Evolutionary conservation across 2,888 invertebrate species (phyloP).

Genomic region (Aplocera efformata): DNA sequence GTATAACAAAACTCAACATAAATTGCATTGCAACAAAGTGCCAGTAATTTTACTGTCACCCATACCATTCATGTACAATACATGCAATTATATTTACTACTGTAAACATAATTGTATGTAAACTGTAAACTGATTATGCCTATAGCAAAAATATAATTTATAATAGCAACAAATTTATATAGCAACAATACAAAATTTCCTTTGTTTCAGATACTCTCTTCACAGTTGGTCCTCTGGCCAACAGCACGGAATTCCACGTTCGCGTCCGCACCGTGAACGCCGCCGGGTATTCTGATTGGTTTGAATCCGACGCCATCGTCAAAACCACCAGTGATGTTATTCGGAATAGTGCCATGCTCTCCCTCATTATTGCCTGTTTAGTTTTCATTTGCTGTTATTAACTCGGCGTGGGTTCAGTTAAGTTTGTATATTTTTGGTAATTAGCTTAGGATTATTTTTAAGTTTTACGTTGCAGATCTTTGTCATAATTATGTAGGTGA

Average conservation of each 20-base stretch:
- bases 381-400: constrained; percentile 33
- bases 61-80: too few species aligned
- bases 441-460: background rate
- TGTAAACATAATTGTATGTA: too few species aligned
- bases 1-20: too few species aligned
- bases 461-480: background rate
- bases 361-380: constrained; percentile 37
- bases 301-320: constrained; percentile 37
- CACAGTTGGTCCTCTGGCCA: constrained; percentile 49
- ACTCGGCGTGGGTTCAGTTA: background rate
- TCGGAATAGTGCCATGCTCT: constrained; percentile 21
- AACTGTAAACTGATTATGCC: too few species aligned
- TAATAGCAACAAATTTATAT: too few species aligned
- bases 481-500: too few species aligned
- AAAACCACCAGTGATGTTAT: constrained; percentile 38
- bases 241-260: constrained; percentile 54
- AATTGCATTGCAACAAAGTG: too few species aligned
- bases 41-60: too few species aligned
- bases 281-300: constrained; percentile 65
- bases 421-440: background rate
- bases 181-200: too few species aligned
- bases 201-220: constrained; percentile 61
- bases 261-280: constrained; percentile 60
- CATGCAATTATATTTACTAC: too few species aligned
- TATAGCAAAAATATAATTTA: too few species aligned